Base-by-base conservation (phyloP, 1,140 invertebrate genomes). In the Pristionchus pacificus region DNA sequence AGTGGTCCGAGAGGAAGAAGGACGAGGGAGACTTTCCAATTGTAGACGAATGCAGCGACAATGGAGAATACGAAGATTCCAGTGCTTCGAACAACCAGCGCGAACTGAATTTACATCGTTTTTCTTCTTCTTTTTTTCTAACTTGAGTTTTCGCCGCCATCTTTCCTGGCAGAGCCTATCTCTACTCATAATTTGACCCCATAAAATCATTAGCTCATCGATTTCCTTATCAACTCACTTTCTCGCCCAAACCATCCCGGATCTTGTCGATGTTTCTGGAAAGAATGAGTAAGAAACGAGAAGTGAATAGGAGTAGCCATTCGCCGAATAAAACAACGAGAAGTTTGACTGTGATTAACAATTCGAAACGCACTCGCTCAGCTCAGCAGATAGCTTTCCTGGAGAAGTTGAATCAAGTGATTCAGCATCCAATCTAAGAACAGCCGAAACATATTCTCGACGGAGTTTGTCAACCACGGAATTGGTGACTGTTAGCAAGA, bases 281-380 rank as follows among this genome's bases (percentile, higher is more conserved):
- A 75, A 27, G 58, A 49, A 2, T 28, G 30, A 31, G 15, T 14
- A 38, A 49, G 25, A 65, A 55, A 68, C 13, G 27, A 14, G 19
- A n/a, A 49, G 3, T 27, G 32, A 3, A n/a, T 3, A 6, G 32
- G 13, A 15, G 60, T 49, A 78, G n/a, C n/a, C n/a, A n/a, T n/a
- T n/a, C n/a, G n/a, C n/a, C n/a, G n/a, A n/a, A n/a, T n/a, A n/a
- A n/a, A n/a, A n/a, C n/a, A n/a, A n/a, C n/a, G n/a, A n/a, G n/a
- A n/a, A n/a, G n/a, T n/a, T n/a, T n/a, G n/a, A n/a, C n/a, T n/a
- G n/a, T n/a, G n/a, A n/a, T n/a, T n/a, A n/a, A n/a, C n/a, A n/a
- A n/a, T n/a, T n/a, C n/a, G n/a, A n/a, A n/a, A 89, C 91, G 89
- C 87, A 94, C 92, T 94, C 91, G 27, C 91, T 89, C 74, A 94